Conservation (phyloP, 1,140 invertebrate genomes). For the Pseudomyrmex flavicornis region DNA sequence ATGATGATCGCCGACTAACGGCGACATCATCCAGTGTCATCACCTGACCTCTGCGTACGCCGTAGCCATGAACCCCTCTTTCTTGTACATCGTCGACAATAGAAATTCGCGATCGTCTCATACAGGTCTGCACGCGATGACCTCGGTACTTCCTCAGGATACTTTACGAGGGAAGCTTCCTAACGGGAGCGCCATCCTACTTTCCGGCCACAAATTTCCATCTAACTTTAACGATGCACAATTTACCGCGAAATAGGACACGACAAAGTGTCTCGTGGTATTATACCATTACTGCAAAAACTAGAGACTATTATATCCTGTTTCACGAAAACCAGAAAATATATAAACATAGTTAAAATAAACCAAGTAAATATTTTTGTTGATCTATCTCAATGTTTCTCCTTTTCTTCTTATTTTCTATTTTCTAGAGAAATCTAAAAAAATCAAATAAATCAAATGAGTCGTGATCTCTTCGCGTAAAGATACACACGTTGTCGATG, state of each 20-base stretch:
- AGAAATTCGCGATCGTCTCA: conserved; percentile 76
- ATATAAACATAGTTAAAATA: neutral
- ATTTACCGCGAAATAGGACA: conserved; percentile 32
- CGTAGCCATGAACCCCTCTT: conserved; percentile 77
- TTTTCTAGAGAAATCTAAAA: neutral
- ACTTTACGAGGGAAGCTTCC: conserved; percentile 73
- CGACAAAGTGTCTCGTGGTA: conserved; percentile 8
- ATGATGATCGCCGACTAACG: conserved; percentile 76
- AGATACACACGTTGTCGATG: too few relatives aligned
- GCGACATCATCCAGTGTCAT: conserved; percentile 72
- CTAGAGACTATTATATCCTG: neutral
- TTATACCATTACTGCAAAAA: neutral
- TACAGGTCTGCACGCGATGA: conserved; percentile 79
- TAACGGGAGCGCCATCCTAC: conserved; percentile 75
- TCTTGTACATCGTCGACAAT: conserved; percentile 75
- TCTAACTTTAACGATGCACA: conserved; percentile 47
- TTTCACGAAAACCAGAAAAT: neutral
- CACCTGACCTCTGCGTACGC: conserved; percentile 71
- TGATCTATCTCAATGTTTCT: neutral
- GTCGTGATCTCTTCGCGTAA: too few relatives aligned
- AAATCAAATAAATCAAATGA: too few relatives aligned
- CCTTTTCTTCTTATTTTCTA: neutral
- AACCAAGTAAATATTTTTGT: neutral
- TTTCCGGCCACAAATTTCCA: conserved; percentile 55
- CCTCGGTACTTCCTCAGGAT: conserved; percentile 79